These are phyloP conservation scores for Rhegmatorhina hoffmannsi DNA, from an alignment of 2,113 vertebrate genomes.

Conservation along the genomic window DNA sequence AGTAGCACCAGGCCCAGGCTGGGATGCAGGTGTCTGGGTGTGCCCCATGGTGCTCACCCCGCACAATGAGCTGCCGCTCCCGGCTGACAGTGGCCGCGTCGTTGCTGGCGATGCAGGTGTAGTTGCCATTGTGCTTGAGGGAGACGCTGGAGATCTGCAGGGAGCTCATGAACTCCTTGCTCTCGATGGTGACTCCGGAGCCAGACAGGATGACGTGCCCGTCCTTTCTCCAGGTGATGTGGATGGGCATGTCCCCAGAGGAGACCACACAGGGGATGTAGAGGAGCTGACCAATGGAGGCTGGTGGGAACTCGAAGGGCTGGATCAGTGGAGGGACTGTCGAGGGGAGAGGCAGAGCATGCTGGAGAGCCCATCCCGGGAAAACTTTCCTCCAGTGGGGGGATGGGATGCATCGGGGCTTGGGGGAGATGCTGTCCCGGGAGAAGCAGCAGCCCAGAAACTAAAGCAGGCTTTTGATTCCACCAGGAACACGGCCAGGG, in stretches of 20 bases:
- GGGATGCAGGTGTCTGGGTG: accelerated
- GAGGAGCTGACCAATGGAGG: constrained; percentile 96
- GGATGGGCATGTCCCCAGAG: constrained; percentile 98
- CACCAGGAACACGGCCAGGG: background rate
- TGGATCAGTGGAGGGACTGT: constrained; percentile 97
- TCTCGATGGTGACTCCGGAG: constrained; percentile 96
- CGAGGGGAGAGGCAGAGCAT: background rate
- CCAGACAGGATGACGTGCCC: constrained; percentile 94
- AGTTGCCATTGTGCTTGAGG: constrained; percentile 98
- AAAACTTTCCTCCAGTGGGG: background rate
- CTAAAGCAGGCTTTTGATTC: background rate
- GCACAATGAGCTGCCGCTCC: constrained; percentile 94
- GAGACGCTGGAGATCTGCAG: constrained; percentile 98
- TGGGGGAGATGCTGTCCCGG: accelerated
- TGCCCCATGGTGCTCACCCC: constrained; percentile 77
- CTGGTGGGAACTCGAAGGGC: constrained; percentile 96
- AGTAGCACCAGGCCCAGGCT: accelerated
- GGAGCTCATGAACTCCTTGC: constrained; percentile 99
- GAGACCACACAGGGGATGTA: constrained; percentile 99
- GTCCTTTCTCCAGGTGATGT: constrained; percentile 97
- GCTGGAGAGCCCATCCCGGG: background rate
- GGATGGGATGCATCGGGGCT: accelerated
- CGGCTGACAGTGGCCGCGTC: constrained; percentile 95
- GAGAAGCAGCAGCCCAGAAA: background rate
- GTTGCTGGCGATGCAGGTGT: constrained; percentile 98